These are phyloP conservation scores for Decapterus maruadsi DNA, from an alignment of 2,797 vertebrate genomes.

Conservation along the genomic window DNA sequence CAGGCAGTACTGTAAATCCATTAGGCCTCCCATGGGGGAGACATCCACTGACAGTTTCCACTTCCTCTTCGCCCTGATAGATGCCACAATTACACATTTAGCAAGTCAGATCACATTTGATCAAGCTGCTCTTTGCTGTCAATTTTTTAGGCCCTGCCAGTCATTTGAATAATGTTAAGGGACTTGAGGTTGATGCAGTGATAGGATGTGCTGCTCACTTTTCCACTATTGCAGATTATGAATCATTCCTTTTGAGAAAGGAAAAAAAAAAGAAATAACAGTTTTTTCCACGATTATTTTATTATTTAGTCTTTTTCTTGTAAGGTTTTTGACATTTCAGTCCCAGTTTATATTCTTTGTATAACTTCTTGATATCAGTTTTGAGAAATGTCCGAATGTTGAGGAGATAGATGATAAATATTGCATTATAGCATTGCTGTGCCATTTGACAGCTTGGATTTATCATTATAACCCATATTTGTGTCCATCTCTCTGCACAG, in stretches of 20 bases:
- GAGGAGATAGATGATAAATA: not conserved
- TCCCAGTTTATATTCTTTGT: not conserved
- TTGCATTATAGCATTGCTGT: not conserved
- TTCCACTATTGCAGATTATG: slow-evolving; percentile 24
- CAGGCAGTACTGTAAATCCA: slow-evolving; percentile 72
- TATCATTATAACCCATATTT: not conserved
- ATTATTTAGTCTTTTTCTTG: slow-evolving; percentile 10
- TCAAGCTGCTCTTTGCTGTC: slow-evolving; percentile 67
- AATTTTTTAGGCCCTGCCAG: slow-evolving; percentile 62
- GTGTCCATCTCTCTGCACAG: not conserved
- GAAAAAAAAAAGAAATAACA: too few species aligned
- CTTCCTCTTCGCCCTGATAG: slow-evolving; percentile 57
- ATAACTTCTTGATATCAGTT: not conserved
- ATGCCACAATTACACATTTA: slow-evolving; percentile 72
- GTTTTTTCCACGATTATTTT: not conserved
- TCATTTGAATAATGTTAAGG: slow-evolving; percentile 61
- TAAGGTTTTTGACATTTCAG: not conserved
- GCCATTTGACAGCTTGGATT: not conserved
- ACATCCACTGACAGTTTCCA: slow-evolving; percentile 56
- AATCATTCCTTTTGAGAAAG: slow-evolving; percentile 28
- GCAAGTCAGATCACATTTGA: slow-evolving; percentile 71
- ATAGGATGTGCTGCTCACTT: slow-evolving; percentile 48
- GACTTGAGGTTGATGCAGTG: slow-evolving; percentile 35
- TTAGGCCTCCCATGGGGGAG: slow-evolving; percentile 61
- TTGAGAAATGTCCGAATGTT: not conserved